Base-by-base conservation (phyloP, 1,140 invertebrate species). In the Plectus sambesii region DNA sequence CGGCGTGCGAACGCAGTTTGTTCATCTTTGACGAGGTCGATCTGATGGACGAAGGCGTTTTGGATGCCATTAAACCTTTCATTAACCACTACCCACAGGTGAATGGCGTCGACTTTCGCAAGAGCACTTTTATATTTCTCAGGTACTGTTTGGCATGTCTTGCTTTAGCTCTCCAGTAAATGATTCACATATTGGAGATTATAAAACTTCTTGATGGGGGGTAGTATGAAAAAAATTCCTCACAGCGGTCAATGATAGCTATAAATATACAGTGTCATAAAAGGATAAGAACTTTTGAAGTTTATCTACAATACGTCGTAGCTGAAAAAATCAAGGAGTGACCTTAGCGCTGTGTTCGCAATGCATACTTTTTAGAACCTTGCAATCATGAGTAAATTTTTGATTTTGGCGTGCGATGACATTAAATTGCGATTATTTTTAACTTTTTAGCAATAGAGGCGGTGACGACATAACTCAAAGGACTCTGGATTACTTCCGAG, bases 21-120 rank as follows among this genome's bases (percentile, higher is more conserved):
- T 93, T 97, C 68, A 82, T 97, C 53, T 93, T 98, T 75, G 92
- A 98, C 75, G 92, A 97, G 76, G 81, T 94, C 5, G 85, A 97
- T 69, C 88, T 92, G 70, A 87, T 94, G 77, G 83, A 86, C 5
- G 65, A 76, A 17, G 80, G 81, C 12, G 65, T 93, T 8, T 75
- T 97, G 15, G 83, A 94, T 70, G 76, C 76, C 9, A 75, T 97
- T 19, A 83, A 84, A 66, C 84, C 87, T 9, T 82, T 88, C 67
- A 65, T 93, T n/a, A 88, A 96, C 72, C 83, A 87, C 63, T 76
- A 85, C 69, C 72, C 77, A 40, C 60, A 68, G 42, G 70, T 83
- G 3, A 61, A 69, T 50, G 74, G 73, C 8, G 61, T 76, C 6
- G 72, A 77, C 55, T 76, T 75, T 51, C 69, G 76, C 46, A 81